Evolutionary conservation across 2,113 vertebrate genomes (phyloP).

Genomic region (Agapornis roseicollis): DNA sequence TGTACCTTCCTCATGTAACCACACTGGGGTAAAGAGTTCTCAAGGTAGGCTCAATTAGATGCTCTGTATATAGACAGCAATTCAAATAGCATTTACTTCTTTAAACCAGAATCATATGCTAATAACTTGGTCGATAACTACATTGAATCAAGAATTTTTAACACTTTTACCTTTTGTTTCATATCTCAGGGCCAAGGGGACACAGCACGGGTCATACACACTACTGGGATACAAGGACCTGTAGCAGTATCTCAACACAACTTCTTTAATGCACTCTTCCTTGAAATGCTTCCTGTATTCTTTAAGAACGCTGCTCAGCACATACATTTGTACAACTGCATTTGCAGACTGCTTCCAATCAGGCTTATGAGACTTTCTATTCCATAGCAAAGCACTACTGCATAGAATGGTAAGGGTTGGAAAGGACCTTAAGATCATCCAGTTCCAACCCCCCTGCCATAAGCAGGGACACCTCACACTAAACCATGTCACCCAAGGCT

Average conservation of each 20-base stretch:
- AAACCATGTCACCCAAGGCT: too few relatives aligned
- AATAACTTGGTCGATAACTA: neutral
- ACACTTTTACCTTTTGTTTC: neutral
- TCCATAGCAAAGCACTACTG: neutral
- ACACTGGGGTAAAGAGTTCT: neutral
- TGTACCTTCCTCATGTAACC: slow-evolving; percentile 56
- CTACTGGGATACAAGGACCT: neutral
- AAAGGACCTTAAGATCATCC: too few relatives aligned
- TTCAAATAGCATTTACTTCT: neutral
- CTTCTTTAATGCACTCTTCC: neutral
- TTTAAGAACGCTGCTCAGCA: neutral
- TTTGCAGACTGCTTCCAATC: neutral
- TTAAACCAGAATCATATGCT: neutral
- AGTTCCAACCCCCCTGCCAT: too few relatives aligned
- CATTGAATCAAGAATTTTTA: neutral
- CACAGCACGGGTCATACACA: neutral
- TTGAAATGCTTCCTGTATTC: neutral
- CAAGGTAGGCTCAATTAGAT: slow-evolving; percentile 19
- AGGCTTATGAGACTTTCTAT: neutral
- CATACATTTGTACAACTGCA: neutral
- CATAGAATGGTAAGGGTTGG: too few relatives aligned
- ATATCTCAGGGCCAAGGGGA: neutral
- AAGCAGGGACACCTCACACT: too few relatives aligned
- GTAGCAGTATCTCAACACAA: neutral
- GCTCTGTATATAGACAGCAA: neutral